phyloP scores from a whole-genome alignment of 1,140 invertebrate genomes.

The Bombus balteatus region DNA sequence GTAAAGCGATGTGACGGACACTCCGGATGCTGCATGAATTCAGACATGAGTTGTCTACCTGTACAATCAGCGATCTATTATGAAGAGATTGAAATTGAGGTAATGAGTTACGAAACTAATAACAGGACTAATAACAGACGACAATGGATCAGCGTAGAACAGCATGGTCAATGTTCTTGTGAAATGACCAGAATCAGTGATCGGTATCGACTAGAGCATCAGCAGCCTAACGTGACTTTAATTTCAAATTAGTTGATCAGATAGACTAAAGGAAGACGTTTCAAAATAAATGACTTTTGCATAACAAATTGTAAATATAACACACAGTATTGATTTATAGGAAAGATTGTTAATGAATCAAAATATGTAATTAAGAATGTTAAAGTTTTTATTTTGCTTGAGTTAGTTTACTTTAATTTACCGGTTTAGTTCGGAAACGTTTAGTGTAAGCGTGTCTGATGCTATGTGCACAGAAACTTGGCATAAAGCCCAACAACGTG shows the following conservation, averaged over 20 bases:
- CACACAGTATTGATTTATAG: conserved; percentile 3
- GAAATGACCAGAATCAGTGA: conserved; percentile 42
- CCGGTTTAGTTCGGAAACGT: neutral
- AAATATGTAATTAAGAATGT: conserved; percentile 2
- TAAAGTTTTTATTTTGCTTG: neutral
- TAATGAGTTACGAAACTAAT: conserved; percentile 58
- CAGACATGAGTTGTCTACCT: conserved; percentile 59
- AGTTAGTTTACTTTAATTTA: neutral
- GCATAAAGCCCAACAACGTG: conserved; percentile 27
- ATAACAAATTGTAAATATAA: neutral
- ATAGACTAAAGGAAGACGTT: neutral
- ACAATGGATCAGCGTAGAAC: conserved; percentile 68
- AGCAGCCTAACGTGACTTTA: conserved; percentile 49
- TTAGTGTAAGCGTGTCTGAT: neutral
- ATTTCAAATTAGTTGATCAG: conserved; percentile 1
- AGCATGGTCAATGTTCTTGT: conserved; percentile 69
- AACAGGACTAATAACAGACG: conserved; percentile 25
- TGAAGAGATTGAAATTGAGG: conserved; percentile 67
- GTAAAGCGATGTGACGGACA: conserved; percentile 70
- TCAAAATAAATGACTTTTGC: neutral
- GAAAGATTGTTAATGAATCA: neutral
- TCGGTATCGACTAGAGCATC: conserved; percentile 24
- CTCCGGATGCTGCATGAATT: conserved; percentile 67
- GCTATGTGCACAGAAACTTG: conserved; percentile 35
- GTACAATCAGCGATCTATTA: conserved; percentile 51